Evolutionary conservation across 2,888 invertebrate species (phyloP).

Genomic region (Drosophila testacea): DNA sequence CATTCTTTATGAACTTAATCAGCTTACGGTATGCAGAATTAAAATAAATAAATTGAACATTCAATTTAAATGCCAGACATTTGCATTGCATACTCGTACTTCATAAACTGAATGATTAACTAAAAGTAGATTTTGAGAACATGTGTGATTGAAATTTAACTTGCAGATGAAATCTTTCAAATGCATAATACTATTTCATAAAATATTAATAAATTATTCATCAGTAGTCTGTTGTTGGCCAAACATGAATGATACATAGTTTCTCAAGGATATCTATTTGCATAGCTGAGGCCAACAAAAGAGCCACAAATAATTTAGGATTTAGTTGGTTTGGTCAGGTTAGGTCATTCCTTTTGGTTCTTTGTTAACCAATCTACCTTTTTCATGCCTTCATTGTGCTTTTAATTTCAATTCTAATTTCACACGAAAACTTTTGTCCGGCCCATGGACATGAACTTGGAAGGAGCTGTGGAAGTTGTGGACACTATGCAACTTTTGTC

Average conservation of each 20-base stretch:
- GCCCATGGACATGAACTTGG: conserved; percentile 19
- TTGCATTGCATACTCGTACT: neutral
- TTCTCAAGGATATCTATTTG: conserved; percentile 42
- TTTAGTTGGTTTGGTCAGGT: conserved; percentile 5
- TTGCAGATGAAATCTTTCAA: neutral
- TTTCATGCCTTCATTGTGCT: conserved; percentile 45
- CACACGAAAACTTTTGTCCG: conserved; percentile 67
- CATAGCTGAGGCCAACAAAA: conserved; percentile 16
- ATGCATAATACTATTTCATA: neutral
- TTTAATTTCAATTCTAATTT: conserved; percentile 72
- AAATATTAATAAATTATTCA: neutral
- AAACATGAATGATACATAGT: conserved; percentile 2
- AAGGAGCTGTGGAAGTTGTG: neutral
- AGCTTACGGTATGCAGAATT: too few relatives aligned
- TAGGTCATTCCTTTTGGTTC: neutral
- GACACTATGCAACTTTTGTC: conserved; percentile 34
- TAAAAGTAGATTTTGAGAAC: too few relatives aligned
- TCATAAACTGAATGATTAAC: too few relatives aligned
- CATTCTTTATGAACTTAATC: too few relatives aligned
- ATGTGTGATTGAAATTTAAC: too few relatives aligned
- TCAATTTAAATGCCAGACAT: neutral
- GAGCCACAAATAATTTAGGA: conserved; percentile 30
- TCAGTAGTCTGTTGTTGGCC: conserved; percentile 6
- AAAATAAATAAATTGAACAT: too few relatives aligned
- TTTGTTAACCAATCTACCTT: conserved; percentile 10